Evolutionary conservation across 1,140 invertebrate genomes (phyloP).

Genomic region (Paramacrobiotus metropolitanus): DNA sequence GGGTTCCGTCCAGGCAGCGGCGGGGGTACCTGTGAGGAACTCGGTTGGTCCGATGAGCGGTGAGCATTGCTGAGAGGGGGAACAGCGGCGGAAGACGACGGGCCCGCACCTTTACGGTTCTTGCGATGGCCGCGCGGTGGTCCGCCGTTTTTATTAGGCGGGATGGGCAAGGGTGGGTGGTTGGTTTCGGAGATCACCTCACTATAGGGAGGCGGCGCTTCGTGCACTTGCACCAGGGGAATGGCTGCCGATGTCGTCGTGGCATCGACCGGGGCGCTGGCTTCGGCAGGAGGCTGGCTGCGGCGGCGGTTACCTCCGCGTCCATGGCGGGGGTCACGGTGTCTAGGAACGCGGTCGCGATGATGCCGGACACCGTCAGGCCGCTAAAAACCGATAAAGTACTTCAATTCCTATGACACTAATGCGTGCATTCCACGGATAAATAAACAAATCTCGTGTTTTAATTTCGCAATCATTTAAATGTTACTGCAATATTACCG

Average conservation of each 20-base stretch:
- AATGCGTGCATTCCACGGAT: not conserved
- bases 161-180: not conserved
- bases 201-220: not conserved
- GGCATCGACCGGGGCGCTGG: not conserved
- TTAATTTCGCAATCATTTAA: no score
- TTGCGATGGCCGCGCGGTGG: not conserved
- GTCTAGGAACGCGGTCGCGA: not conserved
- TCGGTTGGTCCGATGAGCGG: no score
- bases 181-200: not conserved
- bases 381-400: not conserved
- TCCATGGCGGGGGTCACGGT: not conserved
- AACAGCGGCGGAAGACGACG: no score
- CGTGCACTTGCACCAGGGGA: not conserved
- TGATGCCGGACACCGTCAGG: slow-evolving; percentile 1
- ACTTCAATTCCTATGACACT: not conserved
- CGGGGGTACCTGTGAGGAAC: no score
- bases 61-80: no score
- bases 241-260: not conserved
- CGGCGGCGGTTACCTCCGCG: not conserved
- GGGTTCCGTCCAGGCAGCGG: no score
- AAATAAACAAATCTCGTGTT: no score
- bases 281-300: not conserved
- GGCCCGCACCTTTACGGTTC: no score
- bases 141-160: not conserved
- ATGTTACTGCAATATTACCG: slow-evolving; percentile 31